phyloP scores from a whole-genome alignment of 2,797 vertebrate species.

The Cyprinodon diabolis region DNA sequence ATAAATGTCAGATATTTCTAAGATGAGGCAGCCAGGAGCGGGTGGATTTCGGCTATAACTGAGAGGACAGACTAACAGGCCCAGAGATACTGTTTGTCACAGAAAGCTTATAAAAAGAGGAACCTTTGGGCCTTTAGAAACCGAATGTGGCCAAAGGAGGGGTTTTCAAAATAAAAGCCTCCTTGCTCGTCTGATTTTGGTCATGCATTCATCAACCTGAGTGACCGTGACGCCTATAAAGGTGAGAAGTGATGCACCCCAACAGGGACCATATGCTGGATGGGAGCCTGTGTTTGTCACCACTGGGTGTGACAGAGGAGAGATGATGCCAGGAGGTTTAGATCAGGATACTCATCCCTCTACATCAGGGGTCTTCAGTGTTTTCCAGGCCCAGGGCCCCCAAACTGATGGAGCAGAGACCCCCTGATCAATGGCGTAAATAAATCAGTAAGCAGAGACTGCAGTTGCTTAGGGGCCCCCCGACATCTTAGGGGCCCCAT shows the following conservation, averaged over 20 bases:
- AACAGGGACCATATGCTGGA: slow-evolving; percentile 27
- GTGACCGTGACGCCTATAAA: slow-evolving; percentile 21
- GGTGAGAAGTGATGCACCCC: slow-evolving; percentile 32
- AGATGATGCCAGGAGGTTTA: slow-evolving; percentile 25
- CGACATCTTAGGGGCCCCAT: no score
- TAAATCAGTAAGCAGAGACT: no score
- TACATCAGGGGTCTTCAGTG: no score
- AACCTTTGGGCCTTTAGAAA: slow-evolving; percentile 11
- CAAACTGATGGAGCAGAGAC: no score
- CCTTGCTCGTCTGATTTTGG: slow-evolving; percentile 33
- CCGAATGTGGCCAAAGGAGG: slow-evolving; percentile 20
- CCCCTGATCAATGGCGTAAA: no score
- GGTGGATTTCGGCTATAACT: neutral
- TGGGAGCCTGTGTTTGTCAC: slow-evolving; percentile 15
- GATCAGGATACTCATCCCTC: neutral
- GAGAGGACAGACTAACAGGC: neutral
- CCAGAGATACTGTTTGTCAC: neutral
- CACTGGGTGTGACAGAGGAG: slow-evolving; percentile 1
- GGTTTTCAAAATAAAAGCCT: slow-evolving; percentile 65
- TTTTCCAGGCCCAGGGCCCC: no score
- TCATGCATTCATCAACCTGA: slow-evolving; percentile 30
- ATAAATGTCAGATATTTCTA: neutral
- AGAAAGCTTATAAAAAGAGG: neutral
- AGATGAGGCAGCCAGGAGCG: neutral
- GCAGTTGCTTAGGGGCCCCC: no score